These are phyloP conservation scores for Rapana venosa DNA, from an alignment of 2,888 invertebrate species.

Conservation along the genomic window DNA sequence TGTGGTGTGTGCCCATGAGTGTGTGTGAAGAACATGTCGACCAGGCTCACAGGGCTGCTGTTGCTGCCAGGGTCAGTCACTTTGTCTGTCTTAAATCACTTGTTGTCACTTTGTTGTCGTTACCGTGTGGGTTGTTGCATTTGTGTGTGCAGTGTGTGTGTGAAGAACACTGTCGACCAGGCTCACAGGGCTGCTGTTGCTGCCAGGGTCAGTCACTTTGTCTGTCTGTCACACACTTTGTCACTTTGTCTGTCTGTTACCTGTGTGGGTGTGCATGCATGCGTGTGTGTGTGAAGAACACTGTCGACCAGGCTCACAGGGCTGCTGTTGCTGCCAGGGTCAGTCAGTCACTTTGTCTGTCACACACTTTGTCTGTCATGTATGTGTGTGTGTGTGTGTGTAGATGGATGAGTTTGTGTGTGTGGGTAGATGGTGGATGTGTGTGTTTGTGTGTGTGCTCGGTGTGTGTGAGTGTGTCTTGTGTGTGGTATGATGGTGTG, in stretches of 20 bases:
- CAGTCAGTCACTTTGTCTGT: background rate
- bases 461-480: too few species aligned
- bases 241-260: too few species aligned
- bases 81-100: background rate
- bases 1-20: slow-evolving; percentile 99
- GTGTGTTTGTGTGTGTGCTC: too few species aligned
- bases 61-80: slow-evolving; percentile 52
- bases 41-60: slow-evolving; percentile 82
- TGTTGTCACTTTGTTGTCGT: too few species aligned
- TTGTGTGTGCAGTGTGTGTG: background rate
- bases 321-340: slow-evolving; percentile 55
- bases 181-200: background rate
- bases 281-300: too few species aligned
- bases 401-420: too few species aligned
- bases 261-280: background rate
- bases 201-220: background rate
- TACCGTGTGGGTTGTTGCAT: too few species aligned
- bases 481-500: too few species aligned
- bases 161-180: background rate
- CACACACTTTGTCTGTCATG: too few species aligned
- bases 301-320: slow-evolving; percentile 82
- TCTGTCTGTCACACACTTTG: too few species aligned
- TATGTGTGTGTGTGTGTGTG: too few species aligned
- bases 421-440: too few species aligned
- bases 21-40: slow-evolving; percentile 90